phyloP scores from a whole-genome alignment of 2,888 invertebrate species.

The Apodemia duryi region DNA sequence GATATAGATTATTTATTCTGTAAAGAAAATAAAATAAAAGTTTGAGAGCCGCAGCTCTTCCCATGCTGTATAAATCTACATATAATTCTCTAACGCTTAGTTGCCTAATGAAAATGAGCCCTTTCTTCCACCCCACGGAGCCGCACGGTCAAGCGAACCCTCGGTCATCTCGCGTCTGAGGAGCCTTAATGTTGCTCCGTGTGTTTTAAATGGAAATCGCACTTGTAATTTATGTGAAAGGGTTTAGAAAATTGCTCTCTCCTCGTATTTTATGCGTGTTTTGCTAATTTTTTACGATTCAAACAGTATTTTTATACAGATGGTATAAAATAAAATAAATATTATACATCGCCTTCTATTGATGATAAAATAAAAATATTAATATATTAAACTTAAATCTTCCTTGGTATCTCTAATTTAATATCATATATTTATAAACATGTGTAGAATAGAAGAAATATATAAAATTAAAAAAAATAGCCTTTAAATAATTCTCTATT shows the following conservation, averaged over 20 bases:
- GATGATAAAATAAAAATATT: no score
- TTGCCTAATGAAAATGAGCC: conserved; percentile 76
- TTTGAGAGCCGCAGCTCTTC: conserved; percentile 46
- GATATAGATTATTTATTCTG: neutral
- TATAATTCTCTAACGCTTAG: conserved; percentile 53
- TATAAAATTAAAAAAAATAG: no score
- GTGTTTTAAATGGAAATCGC: conserved; percentile 70
- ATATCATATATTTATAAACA: no score
- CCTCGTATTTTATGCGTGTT: conserved; percentile 55
- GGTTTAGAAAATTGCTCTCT: conserved; percentile 56
- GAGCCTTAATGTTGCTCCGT: conserved; percentile 56
- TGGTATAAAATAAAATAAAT: conserved; percentile 21
- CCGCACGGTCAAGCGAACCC: conserved; percentile 53
- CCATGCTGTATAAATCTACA: conserved; percentile 60
- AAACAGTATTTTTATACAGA: conserved; percentile 23
- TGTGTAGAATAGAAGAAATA: no score
- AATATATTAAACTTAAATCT: no score
- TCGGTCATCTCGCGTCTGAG: conserved; percentile 45
- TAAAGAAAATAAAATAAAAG: conserved; percentile 29
- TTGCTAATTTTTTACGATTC: conserved; percentile 49
- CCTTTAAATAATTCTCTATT: no score
- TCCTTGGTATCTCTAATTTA: no score
- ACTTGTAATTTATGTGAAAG: conserved; percentile 74
- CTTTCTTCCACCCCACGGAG: conserved; percentile 56
- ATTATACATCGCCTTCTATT: neutral